Evolutionary conservation across 2,797 vertebrate genomes (phyloP).

Genomic region (Enteromius treurensis): DNA sequence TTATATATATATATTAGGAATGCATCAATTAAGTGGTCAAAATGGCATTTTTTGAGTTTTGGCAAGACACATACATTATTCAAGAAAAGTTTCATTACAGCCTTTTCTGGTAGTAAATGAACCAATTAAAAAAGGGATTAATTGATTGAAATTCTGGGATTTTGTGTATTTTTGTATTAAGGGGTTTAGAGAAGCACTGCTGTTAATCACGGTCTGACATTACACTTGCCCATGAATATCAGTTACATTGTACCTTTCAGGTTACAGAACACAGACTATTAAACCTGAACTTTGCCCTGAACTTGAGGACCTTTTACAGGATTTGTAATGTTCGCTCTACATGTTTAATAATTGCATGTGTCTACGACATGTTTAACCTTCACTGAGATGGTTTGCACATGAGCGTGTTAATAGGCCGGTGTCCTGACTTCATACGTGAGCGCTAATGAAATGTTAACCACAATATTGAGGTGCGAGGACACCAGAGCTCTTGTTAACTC

Average conservation of each 20-base stretch:
- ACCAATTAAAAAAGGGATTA: neutral
- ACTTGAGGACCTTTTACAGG: neutral
- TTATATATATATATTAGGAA: no score
- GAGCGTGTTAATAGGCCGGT: neutral
- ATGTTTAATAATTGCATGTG: slow-evolving; percentile 17
- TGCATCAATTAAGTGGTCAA: neutral
- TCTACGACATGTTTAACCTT: slow-evolving; percentile 15
- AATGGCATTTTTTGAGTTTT: neutral
- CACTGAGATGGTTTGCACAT: neutral
- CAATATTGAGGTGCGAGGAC: slow-evolving; percentile 40
- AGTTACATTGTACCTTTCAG: neutral
- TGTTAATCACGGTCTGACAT: neutral
- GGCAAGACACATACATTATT: neutral
- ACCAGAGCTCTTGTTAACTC: slow-evolving; percentile 19
- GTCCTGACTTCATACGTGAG: slow-evolving; percentile 46
- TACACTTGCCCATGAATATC: neutral
- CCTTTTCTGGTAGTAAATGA: neutral
- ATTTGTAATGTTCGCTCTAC: neutral
- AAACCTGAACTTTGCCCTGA: neutral
- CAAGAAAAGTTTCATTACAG: neutral
- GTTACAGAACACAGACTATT: neutral
- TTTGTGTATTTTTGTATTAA: neutral
- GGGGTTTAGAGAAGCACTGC: neutral
- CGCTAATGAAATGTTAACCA: slow-evolving; percentile 63
- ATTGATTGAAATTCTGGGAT: neutral